These are phyloP conservation scores for Drosophila parthenogenetica DNA, from an alignment of 2,888 invertebrate species.

Conservation along the genomic window DNA sequence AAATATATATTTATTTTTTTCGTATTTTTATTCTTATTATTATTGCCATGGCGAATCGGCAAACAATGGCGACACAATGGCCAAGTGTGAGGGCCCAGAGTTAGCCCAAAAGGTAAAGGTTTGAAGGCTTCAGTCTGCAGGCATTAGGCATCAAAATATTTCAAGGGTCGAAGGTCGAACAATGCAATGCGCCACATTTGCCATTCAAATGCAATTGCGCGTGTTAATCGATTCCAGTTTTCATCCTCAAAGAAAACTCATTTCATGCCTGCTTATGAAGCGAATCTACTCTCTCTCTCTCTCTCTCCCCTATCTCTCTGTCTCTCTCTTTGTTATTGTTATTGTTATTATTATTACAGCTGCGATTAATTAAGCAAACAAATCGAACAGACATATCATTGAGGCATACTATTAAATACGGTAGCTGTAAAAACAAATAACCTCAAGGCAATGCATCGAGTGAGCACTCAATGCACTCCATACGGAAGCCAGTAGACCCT, in stretches of 20 bases:
- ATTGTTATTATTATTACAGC: conserved; percentile 72
- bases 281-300: conserved; percentile 4
- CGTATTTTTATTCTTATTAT: conserved; percentile 42
- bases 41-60: conserved; percentile 69
- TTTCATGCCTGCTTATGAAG: conserved; percentile 60
- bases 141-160: too few relatives aligned
- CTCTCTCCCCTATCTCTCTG: neutral
- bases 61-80: conserved; percentile 66
- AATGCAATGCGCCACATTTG: conserved; percentile 70
- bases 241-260: conserved; percentile 36
- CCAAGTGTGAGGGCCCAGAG: conserved; percentile 66
- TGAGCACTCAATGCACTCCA: neutral
- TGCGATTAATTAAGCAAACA: conserved; percentile 80
- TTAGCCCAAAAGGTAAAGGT: conserved; percentile 22
- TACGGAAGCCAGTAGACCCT: neutral
- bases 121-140: too few relatives aligned
- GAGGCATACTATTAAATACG: conserved; percentile 62
- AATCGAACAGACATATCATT: conserved; percentile 55
- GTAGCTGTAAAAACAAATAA: conserved; percentile 80
- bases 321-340: conserved; percentile 4
- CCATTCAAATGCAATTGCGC: conserved; percentile 76
- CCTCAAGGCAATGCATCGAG: conserved; percentile 50
- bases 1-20: conserved; percentile 8
- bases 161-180: conserved; percentile 10
- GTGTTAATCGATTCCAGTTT: conserved; percentile 67